Evolutionary conservation across 2,113 vertebrate species (phyloP), one percentile per base, ranked within the genome.

Genomic region (Nothoprocta pentlandii): DNA sequence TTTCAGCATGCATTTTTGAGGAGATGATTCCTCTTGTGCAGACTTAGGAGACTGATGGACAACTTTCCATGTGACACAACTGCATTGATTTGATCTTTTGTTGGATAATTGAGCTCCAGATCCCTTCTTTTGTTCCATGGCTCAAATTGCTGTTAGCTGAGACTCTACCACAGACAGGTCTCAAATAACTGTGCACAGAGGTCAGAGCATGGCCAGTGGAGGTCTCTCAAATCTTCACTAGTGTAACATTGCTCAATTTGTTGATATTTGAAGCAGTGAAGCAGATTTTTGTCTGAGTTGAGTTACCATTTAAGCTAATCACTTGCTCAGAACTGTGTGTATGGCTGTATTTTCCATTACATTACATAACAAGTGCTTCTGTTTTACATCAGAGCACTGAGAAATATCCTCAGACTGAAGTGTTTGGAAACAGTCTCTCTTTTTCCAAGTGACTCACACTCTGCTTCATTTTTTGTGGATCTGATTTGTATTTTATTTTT

Each of bases 1-100:
- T 71, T 89, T 73, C 44, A 61, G 63, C 59, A 80, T 90, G 83
- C 46, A 5, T 70, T 85, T 79, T 83, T 22, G 7, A 88, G 44
- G 56, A 90, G 70, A 46, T 69, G 67, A 54, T 36, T 91, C 92
- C 90, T 90, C 46, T 88, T n/a, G 5, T 42, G 83, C 69, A 75
- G 85, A 19, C 36, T 42, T 66, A 16, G 3, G 90, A 62, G 90
- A 78, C 80, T 42, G 80, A 77, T 93, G 82, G 94, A 86, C 86
- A 92, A 73, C 84, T 67, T 91, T 90, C 92, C 93, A 20, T 84
- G 86, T 97, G 93, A 95, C 89, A 95, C 54, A 73, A 87, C 25
- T 87, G 90, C 86, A 96, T 95, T 92, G 94, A 95, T 94, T 95
- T 92, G 93, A 94, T 85, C 89, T 85, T 76, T 10, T 56, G 66